A percentile compares a stretch with the other conserved stretches of the same genome.
Evolutionary conservation across 2,113 vertebrate genomes (phyloP).

Genomic region (Centropristis striata): DNA sequence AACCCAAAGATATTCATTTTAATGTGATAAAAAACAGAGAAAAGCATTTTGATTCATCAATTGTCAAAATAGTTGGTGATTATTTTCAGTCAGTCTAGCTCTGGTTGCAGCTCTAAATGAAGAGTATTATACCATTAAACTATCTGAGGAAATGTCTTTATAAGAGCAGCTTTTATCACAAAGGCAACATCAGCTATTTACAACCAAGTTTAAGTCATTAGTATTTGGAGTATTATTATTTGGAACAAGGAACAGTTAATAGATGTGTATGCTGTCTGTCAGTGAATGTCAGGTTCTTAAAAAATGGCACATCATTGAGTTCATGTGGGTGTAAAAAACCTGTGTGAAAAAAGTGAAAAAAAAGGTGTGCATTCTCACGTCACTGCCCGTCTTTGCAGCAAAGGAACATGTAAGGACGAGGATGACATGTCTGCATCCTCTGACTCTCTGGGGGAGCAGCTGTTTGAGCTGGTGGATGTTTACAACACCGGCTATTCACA

Average conservation of each 20-base stretch:
- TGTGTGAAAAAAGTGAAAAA: too few relatives aligned
- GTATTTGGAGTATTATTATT: not conserved
- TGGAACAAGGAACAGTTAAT: not conserved
- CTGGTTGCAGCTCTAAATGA: too few relatives aligned
- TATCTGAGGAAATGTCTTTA: not conserved
- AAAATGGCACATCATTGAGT: not conserved
- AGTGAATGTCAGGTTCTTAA: not conserved
- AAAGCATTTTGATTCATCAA: too few relatives aligned
- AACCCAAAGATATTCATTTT: too few relatives aligned
- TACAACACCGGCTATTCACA: conserved; percentile 86
- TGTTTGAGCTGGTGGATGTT: conserved; percentile 85
- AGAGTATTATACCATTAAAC: not conserved
- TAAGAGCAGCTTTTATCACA: not conserved
- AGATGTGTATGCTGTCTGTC: not conserved
- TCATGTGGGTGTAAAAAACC: too few relatives aligned
- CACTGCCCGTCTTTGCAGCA: conserved; percentile 56
- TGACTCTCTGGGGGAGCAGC: conserved; percentile 86
- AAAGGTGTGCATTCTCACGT: not conserved
- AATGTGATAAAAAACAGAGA: too few relatives aligned
- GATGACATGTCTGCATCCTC: conserved; percentile 81
- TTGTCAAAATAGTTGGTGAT: too few relatives aligned
- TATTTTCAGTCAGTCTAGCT: too few relatives aligned
- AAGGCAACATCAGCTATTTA: not conserved
- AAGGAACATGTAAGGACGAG: conserved; percentile 62
- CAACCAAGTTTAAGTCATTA: not conserved